Percentiles rank a stretch among this genome's conserved stretches.
Evolutionary conservation across 2,888 invertebrate species (phyloP).

Genomic region (Pyrgus malvae): DNA sequence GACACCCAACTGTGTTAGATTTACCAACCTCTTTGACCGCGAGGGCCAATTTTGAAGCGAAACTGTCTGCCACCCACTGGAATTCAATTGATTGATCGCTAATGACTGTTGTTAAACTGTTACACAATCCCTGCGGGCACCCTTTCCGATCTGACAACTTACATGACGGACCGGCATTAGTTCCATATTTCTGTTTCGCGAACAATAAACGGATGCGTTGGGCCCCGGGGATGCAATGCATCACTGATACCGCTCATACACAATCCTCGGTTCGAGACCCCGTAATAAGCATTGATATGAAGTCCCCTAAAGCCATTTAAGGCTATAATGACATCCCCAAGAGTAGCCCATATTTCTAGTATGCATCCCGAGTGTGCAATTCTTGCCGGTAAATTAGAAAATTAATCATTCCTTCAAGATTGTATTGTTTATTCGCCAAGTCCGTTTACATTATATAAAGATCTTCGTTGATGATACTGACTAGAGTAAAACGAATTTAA

Average conservation of each 20-base stretch:
- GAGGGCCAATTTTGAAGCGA: slow-evolving; percentile 51
- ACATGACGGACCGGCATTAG: slow-evolving; percentile 36
- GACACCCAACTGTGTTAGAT: slow-evolving; percentile 32
- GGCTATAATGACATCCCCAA: slow-evolving; percentile 58
- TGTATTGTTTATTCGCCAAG: too few species aligned
- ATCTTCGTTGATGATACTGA: slow-evolving; percentile 14
- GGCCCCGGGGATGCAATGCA: slow-evolving; percentile 55
- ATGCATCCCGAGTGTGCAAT: background rate
- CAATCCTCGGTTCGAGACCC: slow-evolving; percentile 44
- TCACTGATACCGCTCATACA: slow-evolving; percentile 59
- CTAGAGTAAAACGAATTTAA: too few species aligned
- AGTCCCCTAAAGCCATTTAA: slow-evolving; percentile 46
- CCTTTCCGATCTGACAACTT: slow-evolving; percentile 37
- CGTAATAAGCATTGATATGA: slow-evolving; percentile 57
- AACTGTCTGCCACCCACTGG: slow-evolving; percentile 53
- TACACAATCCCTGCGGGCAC: slow-evolving; percentile 59
- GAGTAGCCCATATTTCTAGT: slow-evolving; percentile 41
- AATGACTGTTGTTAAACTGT: slow-evolving; percentile 72
- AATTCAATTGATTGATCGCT: slow-evolving; percentile 71
- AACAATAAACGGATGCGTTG: slow-evolving; percentile 62
- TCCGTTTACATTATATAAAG: slow-evolving; percentile 34
- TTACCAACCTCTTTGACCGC: slow-evolving; percentile 50
- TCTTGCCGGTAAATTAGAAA: background rate
- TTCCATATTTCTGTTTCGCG: slow-evolving; percentile 37
- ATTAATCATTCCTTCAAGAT: too few species aligned